Percentiles rank a stretch among this genome's conserved stretches.
Evolutionary conservation across 2,888 invertebrate species (phyloP).

Genomic region (Homarus gammarus): DNA sequence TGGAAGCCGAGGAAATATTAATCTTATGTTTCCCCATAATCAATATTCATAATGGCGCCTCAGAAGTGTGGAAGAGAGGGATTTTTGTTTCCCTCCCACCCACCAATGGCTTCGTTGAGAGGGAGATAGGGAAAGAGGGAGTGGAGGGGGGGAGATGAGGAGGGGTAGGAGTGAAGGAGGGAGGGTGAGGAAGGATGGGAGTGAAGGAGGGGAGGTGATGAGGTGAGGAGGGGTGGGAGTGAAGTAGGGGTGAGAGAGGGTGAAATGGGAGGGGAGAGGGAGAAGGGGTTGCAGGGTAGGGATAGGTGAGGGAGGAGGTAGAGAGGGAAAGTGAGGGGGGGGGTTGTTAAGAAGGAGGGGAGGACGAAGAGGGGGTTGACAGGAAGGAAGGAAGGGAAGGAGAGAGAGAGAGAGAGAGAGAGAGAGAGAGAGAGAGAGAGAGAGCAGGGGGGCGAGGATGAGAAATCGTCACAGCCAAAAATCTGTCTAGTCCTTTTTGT

Average conservation of each 20-base stretch:
- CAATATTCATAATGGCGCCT: neutral
- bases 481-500: neutral
- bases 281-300: neutral
- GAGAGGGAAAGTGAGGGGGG: neutral
- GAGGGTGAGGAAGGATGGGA: slow-evolving; percentile 12
- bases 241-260: neutral
- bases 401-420: slow-evolving; percentile 4
- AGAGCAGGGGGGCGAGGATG: neutral
- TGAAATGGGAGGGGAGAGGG: neutral
- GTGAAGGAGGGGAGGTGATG: too few relatives aligned
- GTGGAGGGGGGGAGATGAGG: too few relatives aligned
- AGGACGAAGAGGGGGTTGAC: neutral
- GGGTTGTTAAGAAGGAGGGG: slow-evolving; percentile 13
- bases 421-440: slow-evolving; percentile 31
- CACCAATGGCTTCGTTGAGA: too few relatives aligned
- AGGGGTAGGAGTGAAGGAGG: neutral
- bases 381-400: slow-evolving; percentile 3
- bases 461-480: neutral
- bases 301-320: neutral
- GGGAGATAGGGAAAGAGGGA: neutral
- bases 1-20: neutral
- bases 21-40: slow-evolving; percentile 4
- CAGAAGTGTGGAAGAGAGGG: neutral
- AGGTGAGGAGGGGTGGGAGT: neutral
- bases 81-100: neutral